Evolutionary conservation across 64 coral and sea anemone genomes (phyloP), one percentile per base, ranked within the genome.

Genomic region (Dendronephthya gigantea): DNA sequence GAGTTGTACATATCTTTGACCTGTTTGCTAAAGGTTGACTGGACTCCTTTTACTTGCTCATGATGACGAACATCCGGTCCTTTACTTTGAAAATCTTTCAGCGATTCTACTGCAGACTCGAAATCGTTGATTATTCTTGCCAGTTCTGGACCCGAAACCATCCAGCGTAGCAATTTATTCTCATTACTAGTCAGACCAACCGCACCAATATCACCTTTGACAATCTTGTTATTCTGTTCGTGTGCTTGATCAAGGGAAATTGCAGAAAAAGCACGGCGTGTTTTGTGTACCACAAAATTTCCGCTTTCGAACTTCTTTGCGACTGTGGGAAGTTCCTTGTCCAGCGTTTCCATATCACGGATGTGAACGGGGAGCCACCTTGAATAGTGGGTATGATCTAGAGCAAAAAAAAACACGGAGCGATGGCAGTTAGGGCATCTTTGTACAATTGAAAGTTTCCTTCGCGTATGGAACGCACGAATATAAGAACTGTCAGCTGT

Each of bases 1-100:
- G 30, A 38, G 33, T n/a, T 83, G 15, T 40, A 49, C 1, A 87
- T 16, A 9, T 50, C 11, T 38, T 83, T 31, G 12, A 91, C 90
- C 27, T 87, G 83, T 33, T 66, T 87, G 14, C 32, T 11, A 58
- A 91, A 91, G 2, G 36, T 25, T 23, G 17, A 12, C 79, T 91
- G 84, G 29, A 68, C 47, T 2, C 58, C 56, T 31, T 19, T 14
- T 4, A 27, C 27, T 29, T 83, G 28, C 32, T 91, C 79, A 34
- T 87, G 85, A n/a, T 68, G 69, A 37, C n/a, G 29, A 37, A 33
- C 5, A 34, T 76, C 69, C 34, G 69, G 69, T 33, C 31, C 31
- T 76, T 76, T 16, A 37, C 69, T 76, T 76, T 34, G 58, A 5
- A 4, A 7, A 5, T n/a, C 22, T 17, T 66, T 66, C 58, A 66